Evolutionary conservation across 2,797 vertebrate species (phyloP), one percentile per base, ranked within the genome.

Genomic region (Tapirus indicus): DNA sequence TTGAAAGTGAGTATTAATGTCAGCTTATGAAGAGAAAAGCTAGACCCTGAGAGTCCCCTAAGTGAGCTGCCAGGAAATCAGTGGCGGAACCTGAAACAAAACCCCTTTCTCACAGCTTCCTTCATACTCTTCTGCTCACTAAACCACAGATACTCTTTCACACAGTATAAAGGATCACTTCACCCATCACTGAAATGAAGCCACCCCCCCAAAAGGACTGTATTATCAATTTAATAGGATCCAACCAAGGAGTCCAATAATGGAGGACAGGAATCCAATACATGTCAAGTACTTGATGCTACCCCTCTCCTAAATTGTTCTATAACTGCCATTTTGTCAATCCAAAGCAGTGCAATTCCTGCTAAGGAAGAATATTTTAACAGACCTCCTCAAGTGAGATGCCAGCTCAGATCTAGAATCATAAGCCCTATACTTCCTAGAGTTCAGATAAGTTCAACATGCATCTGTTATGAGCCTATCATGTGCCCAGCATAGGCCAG

Each of bases 151-250:
- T 66, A 25, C 52, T 92, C 38, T 85, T 83, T 90, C 60, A 83
- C 82, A 54, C 0, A 6, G 17, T 35, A 8, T 54, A 68, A 94
- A 83, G 86, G 62, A 77, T 90, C 60, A 38, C 66, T 78, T 91
- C 41, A 83, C 91, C n/a, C 35, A 54, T 85, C 44, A 52, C 6
- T 79, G 41, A 95, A 93, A 95, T 90, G 58, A 96, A 90, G 44
- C 56, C 62, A 52, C 79, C 71, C 68, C 68, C 27, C 2, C 0
- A 71, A 92, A 35, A 93, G 14, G 35, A 94, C 35, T 60, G 38
- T 52, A 93, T 90, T 92, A 96, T 96, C 91, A 78, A 85, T 93
- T 85, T 92, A 95, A 93, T 88, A 96, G 77, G 29, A 58, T 69
- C 77, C 35, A 56, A 66, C 71, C 49, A 72, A 96, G 72, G 29